A percentile compares a stretch with the other conserved stretches of the same genome.
These are phyloP conservation scores for Alauda arvensis DNA, from an alignment of 2,797 vertebrate species.

Conservation along the genomic window DNA sequence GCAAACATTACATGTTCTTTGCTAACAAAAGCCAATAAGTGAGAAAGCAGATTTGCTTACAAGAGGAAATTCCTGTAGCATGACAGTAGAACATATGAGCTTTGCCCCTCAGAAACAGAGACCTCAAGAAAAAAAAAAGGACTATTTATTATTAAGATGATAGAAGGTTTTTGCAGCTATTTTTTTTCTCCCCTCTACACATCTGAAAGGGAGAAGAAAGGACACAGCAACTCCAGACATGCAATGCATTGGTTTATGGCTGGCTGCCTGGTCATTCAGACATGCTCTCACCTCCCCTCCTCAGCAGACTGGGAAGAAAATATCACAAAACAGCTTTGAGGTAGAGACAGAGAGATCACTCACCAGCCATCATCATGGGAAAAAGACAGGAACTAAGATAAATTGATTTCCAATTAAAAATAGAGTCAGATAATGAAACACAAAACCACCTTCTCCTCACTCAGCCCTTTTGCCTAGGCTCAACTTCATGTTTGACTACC, in stretches of 20 bases:
- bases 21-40: background rate
- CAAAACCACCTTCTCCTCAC: background rate
- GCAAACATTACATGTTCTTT: background rate
- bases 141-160: background rate
- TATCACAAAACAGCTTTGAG: background rate
- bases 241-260: rapidly evolving
- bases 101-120: background rate
- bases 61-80: background rate
- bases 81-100: background rate
- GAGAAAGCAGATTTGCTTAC: background rate
- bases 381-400: background rate
- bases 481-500: background rate
- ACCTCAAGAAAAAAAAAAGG: background rate
- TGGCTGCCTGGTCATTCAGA: background rate
- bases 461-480: background rate
- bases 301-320: background rate
- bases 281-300: rapidly evolving
- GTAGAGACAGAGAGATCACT: background rate
- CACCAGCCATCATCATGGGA: too few relatives aligned
- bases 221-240: background rate
- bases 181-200: background rate
- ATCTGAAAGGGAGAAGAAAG: background rate
- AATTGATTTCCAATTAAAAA: background rate
- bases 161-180: too few relatives aligned
- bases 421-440: background rate